Evolutionary conservation across 2,888 invertebrate genomes (phyloP).

Genomic region (Tachystola acroxantha): DNA sequence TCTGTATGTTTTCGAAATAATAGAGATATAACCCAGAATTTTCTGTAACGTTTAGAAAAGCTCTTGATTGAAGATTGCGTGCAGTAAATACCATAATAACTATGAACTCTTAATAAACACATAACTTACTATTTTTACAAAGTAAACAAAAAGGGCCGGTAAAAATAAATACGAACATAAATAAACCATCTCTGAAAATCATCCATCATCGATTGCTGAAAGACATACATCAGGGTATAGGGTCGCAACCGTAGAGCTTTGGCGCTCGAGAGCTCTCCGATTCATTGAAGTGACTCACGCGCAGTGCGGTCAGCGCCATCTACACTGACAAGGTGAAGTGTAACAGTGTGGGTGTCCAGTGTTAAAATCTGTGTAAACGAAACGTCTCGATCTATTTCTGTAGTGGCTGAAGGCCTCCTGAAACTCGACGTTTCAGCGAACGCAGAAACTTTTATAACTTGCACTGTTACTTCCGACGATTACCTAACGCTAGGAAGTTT

Average conservation of each 20-base stretch:
- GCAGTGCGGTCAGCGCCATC: slow-evolving; percentile 65
- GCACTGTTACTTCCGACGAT: slow-evolving; percentile 50
- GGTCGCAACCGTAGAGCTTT: slow-evolving; percentile 7
- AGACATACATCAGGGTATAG: slow-evolving; percentile 26
- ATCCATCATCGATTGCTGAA: slow-evolving; percentile 18
- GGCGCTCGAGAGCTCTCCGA: slow-evolving; percentile 19
- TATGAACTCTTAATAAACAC: no score
- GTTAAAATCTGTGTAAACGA: slow-evolving; percentile 71
- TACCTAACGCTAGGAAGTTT: slow-evolving; percentile 41
- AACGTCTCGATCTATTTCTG: slow-evolving; percentile 71
- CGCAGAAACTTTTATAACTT: slow-evolving; percentile 51
- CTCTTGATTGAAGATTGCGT: no score
- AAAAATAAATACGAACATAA: no score
- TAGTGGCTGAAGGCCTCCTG: slow-evolving; percentile 63
- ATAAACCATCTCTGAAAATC: background rate
- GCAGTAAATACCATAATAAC: no score
- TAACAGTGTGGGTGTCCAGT: slow-evolving; percentile 68
- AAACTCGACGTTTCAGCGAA: slow-evolving; percentile 38
- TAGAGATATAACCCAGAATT: no score
- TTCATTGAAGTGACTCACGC: slow-evolving; percentile 48
- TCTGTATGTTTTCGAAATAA: no score
- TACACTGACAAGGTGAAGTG: slow-evolving; percentile 69
- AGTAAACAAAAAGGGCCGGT: background rate
- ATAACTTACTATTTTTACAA: background rate
- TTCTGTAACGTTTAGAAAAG: no score